Conservation (phyloP, 2,888 invertebrate species). For the Gibbula magus region DNA sequence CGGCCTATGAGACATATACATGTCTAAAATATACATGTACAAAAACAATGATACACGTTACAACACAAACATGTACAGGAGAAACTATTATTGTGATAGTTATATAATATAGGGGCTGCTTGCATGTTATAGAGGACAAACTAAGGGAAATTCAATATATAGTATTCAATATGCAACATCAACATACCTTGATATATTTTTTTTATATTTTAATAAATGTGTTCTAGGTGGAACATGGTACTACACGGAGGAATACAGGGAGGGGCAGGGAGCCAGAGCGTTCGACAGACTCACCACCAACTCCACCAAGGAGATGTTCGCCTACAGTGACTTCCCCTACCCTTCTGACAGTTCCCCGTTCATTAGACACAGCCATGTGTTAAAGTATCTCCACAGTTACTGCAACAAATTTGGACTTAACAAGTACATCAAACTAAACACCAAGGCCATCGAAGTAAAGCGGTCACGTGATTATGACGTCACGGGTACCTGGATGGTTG, state of each 20-base stretch:
- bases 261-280: slow-evolving; percentile 6
- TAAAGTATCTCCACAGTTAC: background rate
- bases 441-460: background rate
- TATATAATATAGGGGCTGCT: background rate
- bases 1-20: too few species aligned
- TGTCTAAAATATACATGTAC: too few species aligned
- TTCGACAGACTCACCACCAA: slow-evolving; percentile 15
- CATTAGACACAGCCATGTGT: background rate
- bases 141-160: too few species aligned
- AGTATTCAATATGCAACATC: background rate
- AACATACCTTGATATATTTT: background rate
- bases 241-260: slow-evolving; percentile 12
- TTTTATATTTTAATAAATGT: background rate
- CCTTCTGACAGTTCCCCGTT: background rate
- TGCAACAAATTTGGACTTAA: background rate
- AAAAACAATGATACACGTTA: too few species aligned
- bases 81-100: background rate
- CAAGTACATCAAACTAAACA: slow-evolving; percentile 9
- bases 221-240: slow-evolving; percentile 18
- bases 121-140: background rate
- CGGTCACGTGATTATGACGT: slow-evolving; percentile 4
- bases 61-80: too few species aligned
- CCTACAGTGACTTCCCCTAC: slow-evolving; percentile 21
- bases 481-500: background rate
- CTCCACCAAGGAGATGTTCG: slow-evolving; percentile 6